A percentile compares a stretch with the other conserved stretches of the same genome.
These are phyloP conservation scores for Rhadinocentrus ornatus DNA, from an alignment of 2,797 vertebrate genomes.

Conservation along the genomic window DNA sequence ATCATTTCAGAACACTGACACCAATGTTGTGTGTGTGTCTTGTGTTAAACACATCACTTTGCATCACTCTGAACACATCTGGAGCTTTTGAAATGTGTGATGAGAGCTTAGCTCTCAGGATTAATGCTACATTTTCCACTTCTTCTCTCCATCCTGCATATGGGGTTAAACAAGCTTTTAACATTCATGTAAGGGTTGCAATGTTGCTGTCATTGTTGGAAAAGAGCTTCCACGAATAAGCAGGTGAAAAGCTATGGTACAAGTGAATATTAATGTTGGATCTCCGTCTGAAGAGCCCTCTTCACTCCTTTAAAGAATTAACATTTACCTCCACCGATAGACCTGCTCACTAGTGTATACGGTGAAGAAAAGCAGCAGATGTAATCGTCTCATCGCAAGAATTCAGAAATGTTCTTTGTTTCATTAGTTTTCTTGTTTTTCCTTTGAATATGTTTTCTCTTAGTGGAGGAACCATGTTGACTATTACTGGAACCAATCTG, in stretches of 20 bases:
- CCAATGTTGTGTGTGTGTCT: conserved; percentile 21
- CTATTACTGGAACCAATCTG: conserved; percentile 93
- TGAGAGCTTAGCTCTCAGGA: conserved; percentile 29
- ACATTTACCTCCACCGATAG: conserved; percentile 48
- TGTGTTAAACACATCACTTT: conserved; percentile 22
- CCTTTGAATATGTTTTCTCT: conserved; percentile 31
- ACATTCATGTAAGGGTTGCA: conserved; percentile 57
- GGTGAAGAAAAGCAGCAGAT: conserved; percentile 11
- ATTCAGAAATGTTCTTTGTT: not conserved
- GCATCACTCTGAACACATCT: conserved; percentile 20
- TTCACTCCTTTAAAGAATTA: conserved; percentile 60
- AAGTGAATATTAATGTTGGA: conserved; percentile 59
- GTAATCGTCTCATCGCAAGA: conserved; percentile 8
- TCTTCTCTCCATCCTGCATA: conserved; percentile 45
- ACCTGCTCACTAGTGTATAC: conserved; percentile 31
- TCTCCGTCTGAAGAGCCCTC: conserved; percentile 55
- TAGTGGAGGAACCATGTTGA: conserved; percentile 93
- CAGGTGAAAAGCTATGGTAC: conserved; percentile 53
- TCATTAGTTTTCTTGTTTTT: conserved; percentile 16
- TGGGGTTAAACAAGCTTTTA: conserved; percentile 71
- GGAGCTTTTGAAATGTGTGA: conserved; percentile 16
- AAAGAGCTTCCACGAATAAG: conserved; percentile 58
- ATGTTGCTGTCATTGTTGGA: conserved; percentile 62
- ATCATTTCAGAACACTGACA: conserved; percentile 48
- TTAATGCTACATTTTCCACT: conserved; percentile 32